Conservation (phyloP, 2,797 vertebrate species). For the Erethizon dorsatum region DNA sequence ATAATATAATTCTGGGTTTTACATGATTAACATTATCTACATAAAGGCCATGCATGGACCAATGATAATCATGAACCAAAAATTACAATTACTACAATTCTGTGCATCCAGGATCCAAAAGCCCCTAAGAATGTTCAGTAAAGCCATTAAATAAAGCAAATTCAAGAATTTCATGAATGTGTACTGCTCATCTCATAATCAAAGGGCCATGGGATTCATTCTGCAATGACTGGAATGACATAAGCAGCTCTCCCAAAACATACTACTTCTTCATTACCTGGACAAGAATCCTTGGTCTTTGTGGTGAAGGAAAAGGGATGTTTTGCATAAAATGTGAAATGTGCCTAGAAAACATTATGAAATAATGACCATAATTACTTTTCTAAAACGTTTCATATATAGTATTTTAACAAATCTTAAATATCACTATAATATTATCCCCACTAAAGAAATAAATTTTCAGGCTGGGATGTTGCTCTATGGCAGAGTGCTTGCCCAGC, state of each 20-base stretch:
- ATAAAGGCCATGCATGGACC: slow-evolving; percentile 10
- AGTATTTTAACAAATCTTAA: slow-evolving; percentile 64
- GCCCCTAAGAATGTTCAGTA: not conserved
- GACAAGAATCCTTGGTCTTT: slow-evolving; percentile 98
- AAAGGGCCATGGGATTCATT: not conserved
- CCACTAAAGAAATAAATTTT: slow-evolving; percentile 43
- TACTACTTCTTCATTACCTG: slow-evolving; percentile 89
- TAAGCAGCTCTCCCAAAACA: not conserved
- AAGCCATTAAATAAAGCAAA: slow-evolving; percentile 57
- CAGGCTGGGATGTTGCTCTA: no score
- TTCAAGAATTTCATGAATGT: slow-evolving; percentile 33
- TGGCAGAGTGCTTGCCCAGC: not conserved
- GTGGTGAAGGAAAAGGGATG: slow-evolving; percentile 98
- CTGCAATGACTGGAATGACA: not conserved
- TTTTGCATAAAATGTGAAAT: slow-evolving; percentile 99
- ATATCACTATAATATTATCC: slow-evolving; percentile 16
- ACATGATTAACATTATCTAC: slow-evolving; percentile 65
- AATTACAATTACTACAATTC: slow-evolving; percentile 47
- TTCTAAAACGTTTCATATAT: slow-evolving; percentile 53
- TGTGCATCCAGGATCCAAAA: not conserved
- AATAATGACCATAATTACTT: slow-evolving; percentile 70
- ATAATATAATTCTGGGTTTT: slow-evolving; percentile 45
- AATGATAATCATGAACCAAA: slow-evolving; percentile 50
- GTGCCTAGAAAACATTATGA: slow-evolving; percentile 91
- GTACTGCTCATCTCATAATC: not conserved